A percentile compares a stretch with the other conserved stretches of the same genome.
Conservation (phyloP, 2,888 invertebrate species). For the Limnephilus auricula region DNA sequence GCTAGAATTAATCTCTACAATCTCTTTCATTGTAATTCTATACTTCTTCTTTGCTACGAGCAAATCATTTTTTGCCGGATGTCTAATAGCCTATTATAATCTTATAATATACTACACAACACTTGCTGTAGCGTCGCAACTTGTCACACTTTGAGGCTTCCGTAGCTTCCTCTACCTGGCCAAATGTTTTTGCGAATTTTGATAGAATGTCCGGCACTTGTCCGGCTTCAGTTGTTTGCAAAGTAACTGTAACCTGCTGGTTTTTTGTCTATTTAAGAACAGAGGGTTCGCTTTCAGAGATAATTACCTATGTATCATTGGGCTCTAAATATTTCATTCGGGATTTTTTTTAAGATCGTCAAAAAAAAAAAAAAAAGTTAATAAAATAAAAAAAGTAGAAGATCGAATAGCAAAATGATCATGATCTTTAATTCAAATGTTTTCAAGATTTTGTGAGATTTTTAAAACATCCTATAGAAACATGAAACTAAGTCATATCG, state of each 20-base stretch:
- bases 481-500: background rate
- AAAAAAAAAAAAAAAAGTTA: background rate
- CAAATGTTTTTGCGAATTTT: slow-evolving; percentile 23
- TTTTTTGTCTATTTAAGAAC: background rate
- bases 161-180: slow-evolving; percentile 16
- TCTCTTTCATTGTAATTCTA: slow-evolving; percentile 2
- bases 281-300: background rate
- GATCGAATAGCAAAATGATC: background rate
- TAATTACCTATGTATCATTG: background rate
- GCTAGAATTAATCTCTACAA: background rate
- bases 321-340: background rate
- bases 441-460: background rate
- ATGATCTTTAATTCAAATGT: background rate
- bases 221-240: background rate
- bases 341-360: background rate
- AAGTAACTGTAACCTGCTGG: background rate
- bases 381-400: background rate
- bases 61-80: background rate
- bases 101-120: background rate
- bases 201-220: slow-evolving; percentile 32
- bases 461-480: background rate
- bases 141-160: slow-evolving; percentile 37
- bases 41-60: background rate
- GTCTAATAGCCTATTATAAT: background rate
- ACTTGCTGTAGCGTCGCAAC: background rate